Conservation (phyloP, 2,888 invertebrate species). For the Hyposoter dolosus region DNA sequence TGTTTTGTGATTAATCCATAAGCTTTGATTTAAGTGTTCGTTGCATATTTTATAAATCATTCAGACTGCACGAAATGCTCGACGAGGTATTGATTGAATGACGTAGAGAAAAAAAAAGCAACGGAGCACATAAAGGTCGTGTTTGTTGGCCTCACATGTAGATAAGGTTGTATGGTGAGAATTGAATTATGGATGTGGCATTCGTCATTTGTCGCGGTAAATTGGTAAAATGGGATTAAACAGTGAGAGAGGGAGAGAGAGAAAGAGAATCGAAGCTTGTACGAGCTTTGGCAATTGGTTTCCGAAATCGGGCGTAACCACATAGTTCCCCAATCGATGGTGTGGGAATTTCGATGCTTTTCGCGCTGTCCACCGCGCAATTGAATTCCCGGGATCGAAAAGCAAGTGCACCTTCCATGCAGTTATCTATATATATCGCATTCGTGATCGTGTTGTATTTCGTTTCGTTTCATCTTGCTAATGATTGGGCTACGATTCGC, state of each 20-base stretch:
- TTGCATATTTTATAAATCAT: not conserved
- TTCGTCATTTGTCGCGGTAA: constrained; percentile 64
- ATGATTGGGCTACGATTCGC: constrained; percentile 78
- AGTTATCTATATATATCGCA: constrained; percentile 17
- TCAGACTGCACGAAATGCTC: not conserved
- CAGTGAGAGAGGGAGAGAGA: constrained; percentile 28
- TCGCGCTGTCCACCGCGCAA: constrained; percentile 47
- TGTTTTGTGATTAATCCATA: not conserved
- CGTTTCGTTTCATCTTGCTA: constrained; percentile 71
- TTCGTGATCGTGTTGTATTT: constrained; percentile 67
- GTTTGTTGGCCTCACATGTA: constrained; percentile 4
- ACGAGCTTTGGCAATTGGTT: constrained; percentile 26
- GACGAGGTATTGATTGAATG: not conserved
- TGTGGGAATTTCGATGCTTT: constrained; percentile 33
- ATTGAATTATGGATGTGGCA: constrained; percentile 48
- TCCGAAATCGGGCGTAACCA: constrained; percentile 56
- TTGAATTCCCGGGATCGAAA: constrained; percentile 56
- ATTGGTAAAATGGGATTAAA: constrained; percentile 60
- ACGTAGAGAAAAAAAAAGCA: not conserved
- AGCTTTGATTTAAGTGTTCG: not conserved
- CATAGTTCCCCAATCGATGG: constrained; percentile 26
- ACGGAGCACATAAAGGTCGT: constrained; percentile 4
- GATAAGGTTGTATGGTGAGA: constrained; percentile 33
- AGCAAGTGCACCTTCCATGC: constrained; percentile 26
- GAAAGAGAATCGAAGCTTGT: constrained; percentile 20